Conservation (phyloP, 2,888 invertebrate genomes). For the Philopedon plagiatum region DNA sequence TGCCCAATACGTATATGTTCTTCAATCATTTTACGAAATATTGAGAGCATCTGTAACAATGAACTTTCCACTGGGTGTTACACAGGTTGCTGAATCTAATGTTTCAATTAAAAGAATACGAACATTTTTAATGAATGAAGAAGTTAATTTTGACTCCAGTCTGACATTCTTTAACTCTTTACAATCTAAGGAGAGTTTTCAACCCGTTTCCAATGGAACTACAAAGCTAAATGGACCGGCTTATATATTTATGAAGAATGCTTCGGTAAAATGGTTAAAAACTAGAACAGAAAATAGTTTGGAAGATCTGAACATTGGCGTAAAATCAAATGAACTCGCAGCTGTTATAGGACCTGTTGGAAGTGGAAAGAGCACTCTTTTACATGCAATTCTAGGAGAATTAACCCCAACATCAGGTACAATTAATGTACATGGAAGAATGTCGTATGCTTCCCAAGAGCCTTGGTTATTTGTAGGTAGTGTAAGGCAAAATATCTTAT, state of each 20-base stretch:
- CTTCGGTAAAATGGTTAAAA: conserved; percentile 77
- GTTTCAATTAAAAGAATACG: conserved; percentile 67
- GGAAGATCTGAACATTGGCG: conserved; percentile 75
- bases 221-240: not conserved
- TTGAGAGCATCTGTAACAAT: conserved; percentile 78
- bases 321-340: conserved; percentile 73
- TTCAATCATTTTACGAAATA: conserved; percentile 82
- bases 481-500: conserved; percentile 91
- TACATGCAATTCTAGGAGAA: conserved; percentile 78
- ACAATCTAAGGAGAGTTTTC: conserved; percentile 23
- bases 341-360: conserved; percentile 76
- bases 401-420: conserved; percentile 78
- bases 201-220: not conserved
- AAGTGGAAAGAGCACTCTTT: conserved; percentile 73
- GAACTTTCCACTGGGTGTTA: conserved; percentile 74
- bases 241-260: conserved; percentile 63
- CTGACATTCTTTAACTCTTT: conserved; percentile 36
- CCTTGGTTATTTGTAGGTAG: conserved; percentile 87
- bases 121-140: conserved; percentile 71
- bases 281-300: conserved; percentile 65
- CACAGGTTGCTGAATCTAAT: conserved; percentile 78
- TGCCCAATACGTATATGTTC: conserved; percentile 79
- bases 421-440: conserved; percentile 76
- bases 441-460: conserved; percentile 86
- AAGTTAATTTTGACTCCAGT: conserved; percentile 55